Percentiles rank a stretch among this genome's conserved stretches.
Conservation (phyloP, 2,113 vertebrate genomes). For the Nothoprocta perdicaria region DNA sequence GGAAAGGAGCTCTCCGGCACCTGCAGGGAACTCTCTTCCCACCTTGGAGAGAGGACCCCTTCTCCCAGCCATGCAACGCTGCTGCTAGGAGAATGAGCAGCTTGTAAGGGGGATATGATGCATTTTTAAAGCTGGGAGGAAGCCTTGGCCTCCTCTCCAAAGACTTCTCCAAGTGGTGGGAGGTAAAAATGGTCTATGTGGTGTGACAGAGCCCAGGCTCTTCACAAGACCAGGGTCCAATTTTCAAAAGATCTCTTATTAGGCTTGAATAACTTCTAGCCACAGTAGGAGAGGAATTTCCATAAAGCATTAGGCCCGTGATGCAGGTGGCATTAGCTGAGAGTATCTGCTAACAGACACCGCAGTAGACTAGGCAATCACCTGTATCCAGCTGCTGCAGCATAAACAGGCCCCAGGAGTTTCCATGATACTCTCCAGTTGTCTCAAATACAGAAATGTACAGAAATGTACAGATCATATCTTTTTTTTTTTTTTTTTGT, state of each 20-base stretch:
- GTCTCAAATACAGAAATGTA: not conserved
- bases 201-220: not conserved
- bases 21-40: too few species aligned
- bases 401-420: not conserved
- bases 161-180: not conserved
- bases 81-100: not conserved
- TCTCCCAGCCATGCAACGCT: not conserved
- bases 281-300: not conserved
- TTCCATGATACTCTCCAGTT: not conserved
- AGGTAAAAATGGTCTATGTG: not conserved
- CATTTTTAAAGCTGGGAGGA: not conserved
- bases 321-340: not conserved
- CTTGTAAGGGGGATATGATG: not conserved
- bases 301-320: not conserved
- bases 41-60: fast-evolving
- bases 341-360: not conserved
- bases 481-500: not conserved
- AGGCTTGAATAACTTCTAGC: not conserved
- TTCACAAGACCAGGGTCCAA: not conserved
- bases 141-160: not conserved
- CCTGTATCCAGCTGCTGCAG: not conserved
- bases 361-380: not conserved
- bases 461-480: not conserved
- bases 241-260: not conserved
- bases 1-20: fast-evolving